phyloP scores from a whole-genome alignment of 2,797 vertebrate genomes.

The Alcedo atthis region DNA sequence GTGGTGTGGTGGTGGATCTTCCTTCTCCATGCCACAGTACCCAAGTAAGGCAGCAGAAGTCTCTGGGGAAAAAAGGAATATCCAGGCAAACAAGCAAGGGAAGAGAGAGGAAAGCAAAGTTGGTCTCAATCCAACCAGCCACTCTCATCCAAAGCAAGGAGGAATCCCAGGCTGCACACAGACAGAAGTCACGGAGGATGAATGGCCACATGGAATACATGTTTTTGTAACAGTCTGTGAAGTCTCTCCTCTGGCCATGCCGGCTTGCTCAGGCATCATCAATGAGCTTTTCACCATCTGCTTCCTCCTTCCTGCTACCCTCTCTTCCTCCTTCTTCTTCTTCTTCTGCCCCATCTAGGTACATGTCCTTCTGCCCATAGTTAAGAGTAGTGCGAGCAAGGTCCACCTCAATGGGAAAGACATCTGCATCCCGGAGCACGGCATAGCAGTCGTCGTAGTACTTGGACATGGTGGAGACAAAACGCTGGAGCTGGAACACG shows the following conservation, averaged over 20 bases:
- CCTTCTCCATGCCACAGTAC: neutral
- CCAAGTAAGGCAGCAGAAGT: neutral
- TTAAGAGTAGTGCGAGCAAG: constrained; percentile 92
- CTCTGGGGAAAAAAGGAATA: neutral
- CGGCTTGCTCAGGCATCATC: constrained; percentile 68
- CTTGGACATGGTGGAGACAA: constrained; percentile 96
- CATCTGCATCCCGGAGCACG: constrained; percentile 91
- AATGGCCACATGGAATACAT: constrained; percentile 30
- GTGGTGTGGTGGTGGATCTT: rapidly evolving
- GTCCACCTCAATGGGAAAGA: constrained; percentile 98
- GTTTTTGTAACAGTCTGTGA: constrained; percentile 38
- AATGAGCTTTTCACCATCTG: constrained; percentile 74
- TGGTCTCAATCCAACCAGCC: constrained; percentile 1
- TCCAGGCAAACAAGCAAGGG: neutral
- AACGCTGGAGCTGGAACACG: constrained; percentile 98
- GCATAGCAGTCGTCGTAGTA: constrained; percentile 96
- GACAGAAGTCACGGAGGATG: constrained; percentile 30
- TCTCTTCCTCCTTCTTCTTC: constrained; percentile 73
- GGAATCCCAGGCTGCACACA: constrained; percentile 20
- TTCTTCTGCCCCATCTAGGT: constrained; percentile 83
- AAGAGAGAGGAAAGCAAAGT: neutral
- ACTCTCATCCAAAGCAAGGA: constrained; percentile 13
- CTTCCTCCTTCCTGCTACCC: constrained; percentile 31
- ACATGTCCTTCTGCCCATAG: constrained; percentile 86
- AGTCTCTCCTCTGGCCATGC: neutral